Base-by-base conservation (phyloP, 2,113 vertebrate genomes). In the Tachycineta bicolor region DNA sequence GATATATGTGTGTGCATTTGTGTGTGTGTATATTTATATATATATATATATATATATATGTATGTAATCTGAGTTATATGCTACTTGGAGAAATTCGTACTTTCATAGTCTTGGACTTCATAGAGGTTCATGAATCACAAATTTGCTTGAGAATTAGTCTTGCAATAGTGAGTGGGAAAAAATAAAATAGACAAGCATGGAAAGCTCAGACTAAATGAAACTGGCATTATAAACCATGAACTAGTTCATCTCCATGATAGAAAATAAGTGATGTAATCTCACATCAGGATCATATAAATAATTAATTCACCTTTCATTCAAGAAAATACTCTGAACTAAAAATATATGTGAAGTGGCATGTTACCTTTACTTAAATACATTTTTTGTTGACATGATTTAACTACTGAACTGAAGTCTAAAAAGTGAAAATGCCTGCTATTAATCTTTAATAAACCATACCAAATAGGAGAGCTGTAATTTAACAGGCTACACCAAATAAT, bases 271-370 rank as follows among this genome's bases (percentile, higher is more conserved):
- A 68, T 85, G 59, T 34, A 71, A 62, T 69, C 77, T 59, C 67
- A 68, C 60, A 87, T 86, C 63, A 85, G 37, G 17, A 41, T 79
- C 26, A 86, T 81, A 90, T 89, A 67, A 97, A 97, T 94, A 94
- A 92, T 94, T 95, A 82, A 85, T 56, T 79, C 41, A 33, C 21
- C 3, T n/a, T 94, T 70, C 90, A 39, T 76, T 85, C 33, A 88
- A 96, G 14, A 59, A 62, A 44, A 78, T 22, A n/a, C 28, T 93
- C 44, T 86, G 81, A 93, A 65, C 83, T 25, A 73, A 85, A 97
- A 94, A 89, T 75, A 26, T 34, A 62, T 21, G 14, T 47, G 47
- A 94, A 92, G 15, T 23, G 8, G 7, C 80, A 89, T 71, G 41
- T 69, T 95, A 90, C 31, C 18, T 90, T 94, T 82, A 52, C 59